A percentile compares a stretch with the other conserved stretches of the same genome.
phyloP scores from a whole-genome alignment of 2,888 invertebrate genomes.

The Isotomurus palustris region DNA sequence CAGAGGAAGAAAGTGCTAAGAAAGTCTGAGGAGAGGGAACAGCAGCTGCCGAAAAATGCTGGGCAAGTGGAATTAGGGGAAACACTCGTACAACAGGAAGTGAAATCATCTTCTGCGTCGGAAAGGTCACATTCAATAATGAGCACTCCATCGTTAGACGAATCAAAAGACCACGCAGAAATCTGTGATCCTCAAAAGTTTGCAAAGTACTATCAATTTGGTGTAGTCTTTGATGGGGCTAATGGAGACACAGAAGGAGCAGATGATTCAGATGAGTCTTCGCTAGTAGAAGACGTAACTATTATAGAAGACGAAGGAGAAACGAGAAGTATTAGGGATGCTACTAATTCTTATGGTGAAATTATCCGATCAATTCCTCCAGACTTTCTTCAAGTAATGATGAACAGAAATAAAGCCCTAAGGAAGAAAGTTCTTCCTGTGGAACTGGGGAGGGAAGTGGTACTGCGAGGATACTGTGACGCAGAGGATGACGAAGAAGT shows the following conservation, averaged over 20 bases:
- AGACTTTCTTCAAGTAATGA: constrained; percentile 20
- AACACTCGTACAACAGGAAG: neutral
- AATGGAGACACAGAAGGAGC: constrained; percentile 22
- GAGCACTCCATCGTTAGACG: constrained; percentile 23
- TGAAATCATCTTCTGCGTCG: constrained; percentile 2
- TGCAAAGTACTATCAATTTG: constrained; percentile 47
- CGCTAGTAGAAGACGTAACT: no score
- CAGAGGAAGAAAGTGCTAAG: neutral
- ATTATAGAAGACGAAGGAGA: constrained; percentile 9
- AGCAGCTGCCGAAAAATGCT: neutral
- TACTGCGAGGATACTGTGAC: constrained; percentile 18
- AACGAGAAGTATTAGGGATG: no score
- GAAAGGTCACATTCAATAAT: constrained; percentile 7
- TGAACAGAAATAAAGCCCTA: constrained; percentile 19
- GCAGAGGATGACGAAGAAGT: constrained; percentile 40
- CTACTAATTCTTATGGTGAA: no score
- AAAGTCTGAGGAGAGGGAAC: constrained; percentile 9
- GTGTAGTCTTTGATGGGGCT: constrained; percentile 43
- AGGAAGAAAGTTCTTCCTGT: neutral
- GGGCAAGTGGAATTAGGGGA: constrained; percentile 5
- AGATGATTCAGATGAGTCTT: neutral
- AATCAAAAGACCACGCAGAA: constrained; percentile 33
- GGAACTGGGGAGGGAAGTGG: neutral
- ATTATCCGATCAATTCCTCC: no score
- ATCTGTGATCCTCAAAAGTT: constrained; percentile 46